Conservation (phyloP, 1,140 invertebrate species). For the Hylyphantes graminicola region DNA sequence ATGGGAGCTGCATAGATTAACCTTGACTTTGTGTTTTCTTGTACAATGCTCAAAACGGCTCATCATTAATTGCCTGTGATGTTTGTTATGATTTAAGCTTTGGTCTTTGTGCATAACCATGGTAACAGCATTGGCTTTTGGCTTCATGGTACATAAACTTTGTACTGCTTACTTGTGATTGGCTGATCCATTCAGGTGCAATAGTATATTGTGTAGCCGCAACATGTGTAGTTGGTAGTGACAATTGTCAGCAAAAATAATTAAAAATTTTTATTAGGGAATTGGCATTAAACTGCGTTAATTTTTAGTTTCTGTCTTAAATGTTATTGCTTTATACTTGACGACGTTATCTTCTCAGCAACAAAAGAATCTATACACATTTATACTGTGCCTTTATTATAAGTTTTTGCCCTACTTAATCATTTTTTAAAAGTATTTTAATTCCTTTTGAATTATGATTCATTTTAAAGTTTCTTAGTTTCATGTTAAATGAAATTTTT, state of each 20-base stretch:
- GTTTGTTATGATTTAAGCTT: slow-evolving; percentile 57
- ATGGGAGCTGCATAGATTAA: slow-evolving; percentile 11
- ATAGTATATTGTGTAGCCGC: slow-evolving; percentile 22
- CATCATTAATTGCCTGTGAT: slow-evolving; percentile 58
- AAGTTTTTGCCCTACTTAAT: no score
- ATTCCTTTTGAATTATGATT: no score
- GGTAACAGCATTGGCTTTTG: slow-evolving; percentile 39
- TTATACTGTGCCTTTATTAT: no score
- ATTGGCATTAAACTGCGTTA: no score
- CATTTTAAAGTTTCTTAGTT: no score
- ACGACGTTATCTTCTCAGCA: no score
- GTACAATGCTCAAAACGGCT: slow-evolving; percentile 55
- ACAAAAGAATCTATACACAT: no score
- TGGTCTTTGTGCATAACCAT: slow-evolving; percentile 41
- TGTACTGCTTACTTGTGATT: slow-evolving; percentile 46
- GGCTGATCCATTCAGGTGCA: slow-evolving; percentile 31
- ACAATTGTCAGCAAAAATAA: neutral
- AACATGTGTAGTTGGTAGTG: neutral
- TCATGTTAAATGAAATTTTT: no score
- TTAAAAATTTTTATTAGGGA: no score
- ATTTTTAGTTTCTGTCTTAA: no score
- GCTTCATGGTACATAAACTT: slow-evolving; percentile 37
- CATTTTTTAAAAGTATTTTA: no score
- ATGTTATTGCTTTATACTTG: no score
- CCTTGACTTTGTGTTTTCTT: slow-evolving; percentile 30